Percentiles rank a stretch among this genome's conserved stretches.
Evolutionary conservation across 2,113 vertebrate species (phyloP).

Genomic region (Istiophorus platypterus): DNA sequence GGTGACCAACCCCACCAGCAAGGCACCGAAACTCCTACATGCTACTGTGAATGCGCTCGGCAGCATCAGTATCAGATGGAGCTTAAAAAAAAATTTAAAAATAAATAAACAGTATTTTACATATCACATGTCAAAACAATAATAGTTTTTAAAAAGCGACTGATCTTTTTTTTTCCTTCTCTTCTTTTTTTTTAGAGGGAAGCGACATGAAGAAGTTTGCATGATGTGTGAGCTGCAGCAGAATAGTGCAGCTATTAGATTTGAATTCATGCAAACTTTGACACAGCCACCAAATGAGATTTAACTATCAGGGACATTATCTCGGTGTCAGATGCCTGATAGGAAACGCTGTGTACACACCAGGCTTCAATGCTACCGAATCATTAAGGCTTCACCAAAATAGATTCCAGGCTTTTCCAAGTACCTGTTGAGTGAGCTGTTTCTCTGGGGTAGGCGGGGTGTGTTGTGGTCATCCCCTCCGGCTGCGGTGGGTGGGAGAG

Average conservation of each 20-base stretch:
- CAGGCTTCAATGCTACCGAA: background rate
- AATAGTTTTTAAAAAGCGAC: background rate
- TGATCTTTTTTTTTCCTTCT: background rate
- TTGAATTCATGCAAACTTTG: constrained; percentile 32
- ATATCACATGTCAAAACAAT: background rate
- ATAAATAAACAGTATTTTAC: too few relatives aligned
- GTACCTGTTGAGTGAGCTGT: constrained; percentile 87
- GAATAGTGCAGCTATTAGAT: constrained; percentile 10
- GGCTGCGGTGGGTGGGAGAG: constrained; percentile 82
- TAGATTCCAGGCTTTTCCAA: too few relatives aligned
- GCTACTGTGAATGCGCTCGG: background rate
- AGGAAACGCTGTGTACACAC: background rate
- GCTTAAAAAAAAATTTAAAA: too few relatives aligned
- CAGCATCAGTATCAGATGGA: too few relatives aligned
- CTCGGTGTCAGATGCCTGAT: background rate
- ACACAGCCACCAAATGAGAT: background rate
- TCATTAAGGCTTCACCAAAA: background rate
- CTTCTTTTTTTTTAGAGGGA: background rate
- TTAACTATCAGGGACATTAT: background rate
- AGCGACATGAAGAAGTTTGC: constrained; percentile 25
- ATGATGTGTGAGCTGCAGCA: constrained; percentile 11
- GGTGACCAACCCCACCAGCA: too few relatives aligned
- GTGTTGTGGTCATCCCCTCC: constrained; percentile 84
- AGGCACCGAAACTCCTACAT: background rate
- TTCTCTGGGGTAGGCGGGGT: constrained; percentile 91